Percentiles rank a stretch among this genome's conserved stretches.
These are phyloP conservation scores for Apolygus lucorum DNA, from an alignment of 1,140 invertebrate species.

Conservation along the genomic window DNA sequence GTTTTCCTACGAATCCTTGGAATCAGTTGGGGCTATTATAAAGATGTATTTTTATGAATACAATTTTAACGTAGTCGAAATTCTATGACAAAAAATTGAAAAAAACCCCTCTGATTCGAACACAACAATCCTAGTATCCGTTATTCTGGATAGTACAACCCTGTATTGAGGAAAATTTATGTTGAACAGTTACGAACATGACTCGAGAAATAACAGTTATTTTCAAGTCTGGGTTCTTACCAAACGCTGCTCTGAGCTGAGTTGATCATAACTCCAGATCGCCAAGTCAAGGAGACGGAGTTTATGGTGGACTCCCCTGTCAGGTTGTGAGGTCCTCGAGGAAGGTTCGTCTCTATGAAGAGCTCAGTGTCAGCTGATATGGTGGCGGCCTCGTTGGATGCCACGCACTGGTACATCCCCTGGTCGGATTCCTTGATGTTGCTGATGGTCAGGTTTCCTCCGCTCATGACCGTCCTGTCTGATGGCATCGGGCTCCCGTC, in stretches of 20 bases:
- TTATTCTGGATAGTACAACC: too few species aligned
- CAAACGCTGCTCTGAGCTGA: constrained; percentile 77
- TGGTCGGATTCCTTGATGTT: constrained; percentile 76
- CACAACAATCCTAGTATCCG: too few species aligned
- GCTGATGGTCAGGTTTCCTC: constrained; percentile 79
- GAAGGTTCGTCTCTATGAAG: constrained; percentile 72
- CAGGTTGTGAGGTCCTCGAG: constrained; percentile 84
- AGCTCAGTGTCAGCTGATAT: constrained; percentile 78
- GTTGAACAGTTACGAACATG: neutral
- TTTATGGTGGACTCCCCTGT: constrained; percentile 65
- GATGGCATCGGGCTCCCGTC: constrained; percentile 61
- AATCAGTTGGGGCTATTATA: too few species aligned
- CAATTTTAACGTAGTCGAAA: too few species aligned
- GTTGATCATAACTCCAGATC: constrained; percentile 72
- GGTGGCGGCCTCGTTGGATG: constrained; percentile 85
- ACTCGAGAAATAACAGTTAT: constrained; percentile 1
- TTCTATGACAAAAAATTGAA: too few species aligned
- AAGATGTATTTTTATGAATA: too few species aligned
- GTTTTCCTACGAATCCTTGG: too few species aligned
- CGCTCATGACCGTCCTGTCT: constrained; percentile 57
- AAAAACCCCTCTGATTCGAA: too few species aligned
- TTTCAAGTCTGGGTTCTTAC: constrained; percentile 44
- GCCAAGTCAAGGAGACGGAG: constrained; percentile 74
- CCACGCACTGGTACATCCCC: constrained; percentile 83
- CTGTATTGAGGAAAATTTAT: neutral